phyloP scores from a whole-genome alignment of 64 coral and sea anemone species.

The Dendronephthya gigantea region DNA sequence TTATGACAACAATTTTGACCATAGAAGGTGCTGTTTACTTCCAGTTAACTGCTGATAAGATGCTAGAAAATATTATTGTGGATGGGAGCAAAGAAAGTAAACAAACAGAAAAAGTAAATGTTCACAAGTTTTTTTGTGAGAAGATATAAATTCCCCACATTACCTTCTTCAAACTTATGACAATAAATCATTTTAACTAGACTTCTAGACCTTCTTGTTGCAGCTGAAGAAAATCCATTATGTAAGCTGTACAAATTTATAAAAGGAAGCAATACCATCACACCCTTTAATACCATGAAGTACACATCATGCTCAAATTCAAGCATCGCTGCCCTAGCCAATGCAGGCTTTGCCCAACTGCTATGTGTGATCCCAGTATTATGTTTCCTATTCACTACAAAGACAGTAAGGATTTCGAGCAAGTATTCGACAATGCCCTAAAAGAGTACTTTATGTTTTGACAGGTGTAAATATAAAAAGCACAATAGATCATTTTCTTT shows the following conservation, averaged over 20 bases:
- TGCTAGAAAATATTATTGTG: slow-evolving; percentile 51
- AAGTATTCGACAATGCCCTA: slow-evolving; percentile 38
- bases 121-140: slow-evolving; percentile 47
- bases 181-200: slow-evolving; percentile 19
- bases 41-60: too few relatives aligned
- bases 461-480: slow-evolving; percentile 16
- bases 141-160: neutral
- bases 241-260: slow-evolving; percentile 62
- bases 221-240: slow-evolving; percentile 31
- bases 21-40: slow-evolving; percentile 38
- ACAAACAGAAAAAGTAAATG: slow-evolving; percentile 43
- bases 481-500: neutral
- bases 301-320: too few relatives aligned
- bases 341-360: slow-evolving; percentile 48
- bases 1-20: slow-evolving; percentile 56
- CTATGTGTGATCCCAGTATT: slow-evolving; percentile 55
- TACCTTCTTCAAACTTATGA: neutral
- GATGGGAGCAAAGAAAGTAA: slow-evolving; percentile 46
- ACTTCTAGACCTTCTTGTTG: neutral
- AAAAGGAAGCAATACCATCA: slow-evolving; percentile 40
- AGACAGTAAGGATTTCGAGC: slow-evolving; percentile 28
- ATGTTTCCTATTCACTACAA: slow-evolving; percentile 37
- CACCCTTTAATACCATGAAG: slow-evolving; percentile 40
- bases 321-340: slow-evolving; percentile 32
- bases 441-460: slow-evolving; percentile 51